Percentiles rank a stretch among this genome's conserved stretches.
Evolutionary conservation across 2,797 vertebrate species (phyloP).

Genomic region (Oreonectes daqikongensis): DNA sequence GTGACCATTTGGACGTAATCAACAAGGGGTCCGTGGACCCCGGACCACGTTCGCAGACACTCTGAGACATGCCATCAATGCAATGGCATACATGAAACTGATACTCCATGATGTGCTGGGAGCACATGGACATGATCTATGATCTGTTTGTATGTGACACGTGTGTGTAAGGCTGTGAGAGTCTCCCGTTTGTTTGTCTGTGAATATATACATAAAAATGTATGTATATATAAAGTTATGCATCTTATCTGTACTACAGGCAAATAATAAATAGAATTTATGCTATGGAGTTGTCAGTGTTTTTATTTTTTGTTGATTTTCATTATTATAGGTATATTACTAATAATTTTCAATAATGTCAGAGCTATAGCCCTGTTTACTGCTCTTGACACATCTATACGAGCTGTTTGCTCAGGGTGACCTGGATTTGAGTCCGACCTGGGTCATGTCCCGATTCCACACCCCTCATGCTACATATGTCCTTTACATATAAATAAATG

Average conservation of each 20-base stretch:
- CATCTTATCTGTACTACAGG: conserved; percentile 67
- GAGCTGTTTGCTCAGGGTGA: too few species aligned
- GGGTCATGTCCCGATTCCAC: too few species aligned
- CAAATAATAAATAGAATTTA: conserved; percentile 69
- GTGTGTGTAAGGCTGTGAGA: conserved; percentile 44
- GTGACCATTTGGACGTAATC: conserved; percentile 6
- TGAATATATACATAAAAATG: conserved; percentile 63
- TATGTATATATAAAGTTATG: conserved; percentile 62
- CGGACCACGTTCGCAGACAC: background rate
- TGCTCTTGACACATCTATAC: too few species aligned
- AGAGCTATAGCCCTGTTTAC: too few species aligned
- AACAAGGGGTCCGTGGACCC: background rate
- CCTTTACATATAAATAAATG: too few species aligned
- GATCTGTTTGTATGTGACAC: conserved; percentile 45
- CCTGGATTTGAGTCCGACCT: too few species aligned
- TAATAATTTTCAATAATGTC: too few species aligned
- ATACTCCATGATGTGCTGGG: conserved; percentile 49
- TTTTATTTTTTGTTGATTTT: background rate
- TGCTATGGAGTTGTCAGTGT: conserved; percentile 50
- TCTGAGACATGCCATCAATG: conserved; percentile 24
- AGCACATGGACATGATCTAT: conserved; percentile 48
- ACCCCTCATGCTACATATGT: too few species aligned
- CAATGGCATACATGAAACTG: conserved; percentile 31
- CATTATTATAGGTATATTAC: too few species aligned
- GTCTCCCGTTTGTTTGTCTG: conserved; percentile 53